Evolutionary conservation across 2,113 vertebrate genomes (phyloP).

Genomic region (Sula dactylatra): DNA sequence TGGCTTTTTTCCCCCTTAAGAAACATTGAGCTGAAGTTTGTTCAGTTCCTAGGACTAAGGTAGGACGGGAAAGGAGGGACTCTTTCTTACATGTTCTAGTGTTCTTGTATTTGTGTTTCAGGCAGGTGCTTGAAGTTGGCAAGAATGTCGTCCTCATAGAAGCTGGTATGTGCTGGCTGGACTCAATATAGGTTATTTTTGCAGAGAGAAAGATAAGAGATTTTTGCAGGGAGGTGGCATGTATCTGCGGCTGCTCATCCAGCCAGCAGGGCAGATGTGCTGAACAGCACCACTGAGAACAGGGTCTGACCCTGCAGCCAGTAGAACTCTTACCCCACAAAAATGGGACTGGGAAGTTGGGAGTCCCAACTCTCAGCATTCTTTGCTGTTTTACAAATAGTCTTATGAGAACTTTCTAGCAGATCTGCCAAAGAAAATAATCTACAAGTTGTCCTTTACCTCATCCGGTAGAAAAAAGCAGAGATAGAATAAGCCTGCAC

Average conservation of each 20-base stretch:
- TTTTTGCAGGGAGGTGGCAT: background rate
- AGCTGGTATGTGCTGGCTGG: background rate
- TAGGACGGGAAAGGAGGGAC: background rate
- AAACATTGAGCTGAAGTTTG: background rate
- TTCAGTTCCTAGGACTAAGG: background rate
- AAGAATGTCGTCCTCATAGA: background rate
- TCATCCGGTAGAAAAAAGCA: background rate
- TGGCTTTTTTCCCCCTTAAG: accelerated
- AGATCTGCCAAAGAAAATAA: background rate
- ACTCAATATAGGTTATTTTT: background rate
- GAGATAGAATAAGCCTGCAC: background rate
- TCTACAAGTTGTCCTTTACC: background rate
- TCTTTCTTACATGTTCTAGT: background rate
- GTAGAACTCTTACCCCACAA: background rate
- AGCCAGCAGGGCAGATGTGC: background rate
- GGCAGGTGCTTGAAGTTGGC: background rate
- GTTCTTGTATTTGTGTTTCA: background rate
- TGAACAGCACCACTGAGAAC: background rate
- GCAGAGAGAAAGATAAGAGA: background rate
- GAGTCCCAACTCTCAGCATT: background rate
- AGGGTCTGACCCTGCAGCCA: background rate
- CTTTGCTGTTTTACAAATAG: background rate
- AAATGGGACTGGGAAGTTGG: background rate
- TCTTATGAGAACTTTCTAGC: background rate
- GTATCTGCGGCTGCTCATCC: background rate